Percentiles rank a stretch among this genome's conserved stretches.
phyloP scores from a whole-genome alignment of 2,888 invertebrate genomes.

The Xanthia icteritia region DNA sequence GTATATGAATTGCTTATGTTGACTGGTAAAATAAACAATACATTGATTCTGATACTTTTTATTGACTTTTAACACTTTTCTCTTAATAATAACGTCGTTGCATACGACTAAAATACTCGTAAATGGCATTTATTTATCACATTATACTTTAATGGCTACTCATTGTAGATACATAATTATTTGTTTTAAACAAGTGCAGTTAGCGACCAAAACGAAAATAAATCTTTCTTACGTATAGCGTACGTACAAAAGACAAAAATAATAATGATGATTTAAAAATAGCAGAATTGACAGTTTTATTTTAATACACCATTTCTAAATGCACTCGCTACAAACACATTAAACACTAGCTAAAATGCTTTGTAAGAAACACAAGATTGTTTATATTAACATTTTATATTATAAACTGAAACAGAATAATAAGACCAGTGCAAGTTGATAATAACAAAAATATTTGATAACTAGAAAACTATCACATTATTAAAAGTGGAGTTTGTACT shows the following conservation, averaged over 20 bases:
- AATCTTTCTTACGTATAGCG: slow-evolving; percentile 20
- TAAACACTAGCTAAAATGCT: slow-evolving; percentile 48
- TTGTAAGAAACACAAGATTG: slow-evolving; percentile 30
- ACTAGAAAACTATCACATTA: slow-evolving; percentile 61
- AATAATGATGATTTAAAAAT: background rate
- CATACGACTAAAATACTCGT: slow-evolving; percentile 80
- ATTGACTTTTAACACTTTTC: slow-evolving; percentile 68
- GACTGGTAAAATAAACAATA: background rate
- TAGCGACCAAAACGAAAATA: slow-evolving; percentile 12
- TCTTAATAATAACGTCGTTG: slow-evolving; percentile 67
- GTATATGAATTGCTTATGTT: background rate
- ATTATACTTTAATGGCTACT: slow-evolving; percentile 72
- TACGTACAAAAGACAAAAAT: background rate
- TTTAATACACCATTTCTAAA: slow-evolving; percentile 32
- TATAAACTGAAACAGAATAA: slow-evolving; percentile 23
- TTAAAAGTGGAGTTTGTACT: slow-evolving; percentile 66
- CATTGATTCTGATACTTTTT: slow-evolving; percentile 55
- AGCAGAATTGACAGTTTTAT: slow-evolving; percentile 17
- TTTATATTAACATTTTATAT: slow-evolving; percentile 18
- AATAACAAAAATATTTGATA: slow-evolving; percentile 53
- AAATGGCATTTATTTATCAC: slow-evolving; percentile 87
- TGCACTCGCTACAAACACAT: slow-evolving; percentile 38
- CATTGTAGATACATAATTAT: slow-evolving; percentile 49
- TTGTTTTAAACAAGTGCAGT: slow-evolving; percentile 50
- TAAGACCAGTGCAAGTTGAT: slow-evolving; percentile 42